These are phyloP conservation scores for Sylvia borin DNA, from an alignment of 2,797 vertebrate genomes.

Conservation along the genomic window DNA sequence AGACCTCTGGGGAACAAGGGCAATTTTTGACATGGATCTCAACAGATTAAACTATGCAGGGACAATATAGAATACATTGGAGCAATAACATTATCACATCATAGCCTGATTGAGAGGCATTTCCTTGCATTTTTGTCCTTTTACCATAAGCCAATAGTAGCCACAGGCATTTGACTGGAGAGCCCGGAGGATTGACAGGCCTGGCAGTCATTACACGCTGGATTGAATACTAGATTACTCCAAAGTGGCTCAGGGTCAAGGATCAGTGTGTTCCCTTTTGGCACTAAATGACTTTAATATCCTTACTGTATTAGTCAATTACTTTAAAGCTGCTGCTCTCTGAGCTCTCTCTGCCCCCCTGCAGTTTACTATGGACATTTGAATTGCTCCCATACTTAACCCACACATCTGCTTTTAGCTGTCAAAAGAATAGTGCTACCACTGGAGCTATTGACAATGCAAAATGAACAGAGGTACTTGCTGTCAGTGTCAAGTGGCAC, in stretches of 20 bases:
- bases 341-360: slow-evolving; percentile 81
- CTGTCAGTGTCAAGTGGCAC: slow-evolving; percentile 75
- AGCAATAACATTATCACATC: slow-evolving; percentile 86
- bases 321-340: slow-evolving; percentile 92
- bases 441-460: slow-evolving; percentile 78
- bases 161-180: slow-evolving; percentile 88
- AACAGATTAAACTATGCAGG: slow-evolving; percentile 83
- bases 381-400: slow-evolving; percentile 87
- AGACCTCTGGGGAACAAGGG: slow-evolving; percentile 81
- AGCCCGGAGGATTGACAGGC: slow-evolving; percentile 98
- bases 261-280: slow-evolving; percentile 99
- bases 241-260: slow-evolving; percentile 99
- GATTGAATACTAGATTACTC: slow-evolving; percentile 99
- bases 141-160: slow-evolving; percentile 86
- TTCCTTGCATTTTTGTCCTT: slow-evolving; percentile 83
- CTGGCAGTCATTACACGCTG: slow-evolving; percentile 99
- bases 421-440: slow-evolving; percentile 80
- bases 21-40: slow-evolving; percentile 85
- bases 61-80: slow-evolving; percentile 83
- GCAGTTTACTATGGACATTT: slow-evolving; percentile 85
- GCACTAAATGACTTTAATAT: slow-evolving; percentile 99
- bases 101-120: slow-evolving; percentile 83
- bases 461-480: slow-evolving; percentile 76
- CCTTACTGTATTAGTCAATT: slow-evolving; percentile 99
- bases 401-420: slow-evolving; percentile 83